phyloP scores from a whole-genome alignment of 2,797 vertebrate species.

The Ceryle rudis region DNA sequence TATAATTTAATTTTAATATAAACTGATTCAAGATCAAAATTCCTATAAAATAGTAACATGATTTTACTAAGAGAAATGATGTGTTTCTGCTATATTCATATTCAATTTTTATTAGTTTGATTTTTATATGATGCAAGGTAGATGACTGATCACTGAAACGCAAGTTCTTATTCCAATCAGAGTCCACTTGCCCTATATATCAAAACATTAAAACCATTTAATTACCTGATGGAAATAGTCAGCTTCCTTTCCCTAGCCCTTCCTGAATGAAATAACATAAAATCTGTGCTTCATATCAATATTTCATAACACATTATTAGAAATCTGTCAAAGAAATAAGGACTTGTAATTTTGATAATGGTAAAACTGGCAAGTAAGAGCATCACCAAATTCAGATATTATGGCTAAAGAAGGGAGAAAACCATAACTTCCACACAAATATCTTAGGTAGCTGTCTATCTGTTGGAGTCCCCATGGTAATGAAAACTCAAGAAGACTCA shows the following conservation, averaged over 20 bases:
- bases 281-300: slow-evolving; percentile 1
- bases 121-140: background rate
- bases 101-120: background rate
- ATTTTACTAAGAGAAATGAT: background rate
- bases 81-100: background rate
- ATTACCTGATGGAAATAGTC: slow-evolving; percentile 13
- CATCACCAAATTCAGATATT: background rate
- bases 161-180: slow-evolving; percentile 29
- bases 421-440: background rate
- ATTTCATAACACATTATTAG: background rate
- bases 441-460: background rate
- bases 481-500: background rate
- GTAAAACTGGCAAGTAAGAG: background rate
- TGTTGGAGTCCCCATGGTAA: background rate
- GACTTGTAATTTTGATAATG: background rate
- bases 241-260: background rate
- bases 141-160: background rate
- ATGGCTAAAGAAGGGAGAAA: background rate
- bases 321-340: slow-evolving; percentile 26
- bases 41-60: background rate
- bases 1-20: slow-evolving; percentile 13
- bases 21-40: background rate
- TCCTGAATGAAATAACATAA: background rate
- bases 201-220: background rate
- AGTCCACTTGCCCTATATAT: background rate